phyloP scores from a whole-genome alignment of 2,888 invertebrate genomes.

The Ellobium chinense region DNA sequence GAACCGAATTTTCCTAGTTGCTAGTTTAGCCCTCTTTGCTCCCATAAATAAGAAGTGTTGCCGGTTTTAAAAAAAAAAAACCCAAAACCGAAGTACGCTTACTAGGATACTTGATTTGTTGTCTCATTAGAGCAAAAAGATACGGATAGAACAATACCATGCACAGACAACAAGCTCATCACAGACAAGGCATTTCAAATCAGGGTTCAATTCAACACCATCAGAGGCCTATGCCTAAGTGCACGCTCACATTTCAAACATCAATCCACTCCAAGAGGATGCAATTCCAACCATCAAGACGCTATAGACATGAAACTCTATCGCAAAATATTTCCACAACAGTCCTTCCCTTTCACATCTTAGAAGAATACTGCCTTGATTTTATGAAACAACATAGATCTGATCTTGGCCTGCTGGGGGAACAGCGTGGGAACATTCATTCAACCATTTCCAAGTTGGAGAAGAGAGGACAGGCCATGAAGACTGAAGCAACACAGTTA shows the following conservation, averaged over 20 bases:
- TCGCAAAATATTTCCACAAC: neutral
- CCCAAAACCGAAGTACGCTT: too few relatives aligned
- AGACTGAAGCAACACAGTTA: too few relatives aligned
- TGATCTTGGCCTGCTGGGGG: neutral
- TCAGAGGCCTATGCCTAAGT: neutral
- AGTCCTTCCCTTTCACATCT: too few relatives aligned
- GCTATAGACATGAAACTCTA: neutral
- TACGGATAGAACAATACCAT: too few relatives aligned
- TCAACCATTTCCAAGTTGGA: neutral
- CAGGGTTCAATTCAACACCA: neutral
- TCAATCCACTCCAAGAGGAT: neutral
- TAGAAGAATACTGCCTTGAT: neutral
- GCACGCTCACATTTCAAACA: neutral
- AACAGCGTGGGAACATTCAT: neutral
- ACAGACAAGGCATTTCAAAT: neutral
- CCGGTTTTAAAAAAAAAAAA: too few relatives aligned
- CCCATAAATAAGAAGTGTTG: too few relatives aligned
- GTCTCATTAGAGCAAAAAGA: too few relatives aligned
- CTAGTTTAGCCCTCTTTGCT: too few relatives aligned
- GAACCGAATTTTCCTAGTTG: too few relatives aligned
- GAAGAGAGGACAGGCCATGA: too few relatives aligned
- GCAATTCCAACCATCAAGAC: neutral
- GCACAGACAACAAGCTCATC: neutral
- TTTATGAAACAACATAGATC: neutral
- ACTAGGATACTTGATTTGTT: too few relatives aligned